Evolutionary conservation across 2,888 invertebrate genomes (phyloP).

Genomic region (Neelides folsomi): DNA sequence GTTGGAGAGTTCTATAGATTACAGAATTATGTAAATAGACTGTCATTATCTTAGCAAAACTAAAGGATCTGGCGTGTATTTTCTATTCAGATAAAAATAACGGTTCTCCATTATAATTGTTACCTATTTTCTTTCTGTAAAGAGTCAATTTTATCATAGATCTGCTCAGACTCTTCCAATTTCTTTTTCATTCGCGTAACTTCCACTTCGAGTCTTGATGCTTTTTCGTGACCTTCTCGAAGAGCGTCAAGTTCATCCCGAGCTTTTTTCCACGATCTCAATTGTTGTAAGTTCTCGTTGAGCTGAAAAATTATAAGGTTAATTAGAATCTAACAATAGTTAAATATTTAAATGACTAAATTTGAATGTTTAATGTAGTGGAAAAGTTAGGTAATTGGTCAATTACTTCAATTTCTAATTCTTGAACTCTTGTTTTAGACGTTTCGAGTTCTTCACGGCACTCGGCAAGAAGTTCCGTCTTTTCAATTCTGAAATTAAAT

Average conservation of each 20-base stretch:
- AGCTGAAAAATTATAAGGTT: conserved; percentile 12
- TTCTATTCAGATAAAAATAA: background rate
- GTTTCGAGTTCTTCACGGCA: conserved; percentile 31
- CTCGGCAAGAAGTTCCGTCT: conserved; percentile 32
- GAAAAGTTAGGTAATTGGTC: background rate
- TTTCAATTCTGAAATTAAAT: conserved; percentile 19
- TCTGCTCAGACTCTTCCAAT: conserved; percentile 28
- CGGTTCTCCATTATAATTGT: background rate
- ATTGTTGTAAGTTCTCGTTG: conserved; percentile 20
- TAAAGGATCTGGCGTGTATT: too few relatives aligned
- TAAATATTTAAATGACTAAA: too few relatives aligned
- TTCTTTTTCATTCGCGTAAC: conserved; percentile 26
- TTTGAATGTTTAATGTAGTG: too few relatives aligned
- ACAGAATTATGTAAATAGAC: too few relatives aligned
- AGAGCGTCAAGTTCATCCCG: conserved; percentile 31
- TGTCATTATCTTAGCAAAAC: too few relatives aligned
- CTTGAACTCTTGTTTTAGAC: conserved; percentile 24
- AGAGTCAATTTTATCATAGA: conserved; percentile 27
- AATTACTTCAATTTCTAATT: conserved; percentile 21
- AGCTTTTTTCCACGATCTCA: conserved; percentile 26
- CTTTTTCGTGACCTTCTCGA: conserved; percentile 30
- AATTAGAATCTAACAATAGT: background rate
- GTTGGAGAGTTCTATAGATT: conserved; percentile 21
- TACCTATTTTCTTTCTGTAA: conserved; percentile 30
- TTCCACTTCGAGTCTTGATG: conserved; percentile 26